Evolutionary conservation across 1,140 invertebrate genomes (phyloP), one percentile per base, ranked within the genome.

Genomic region (Drosophila aff.): DNA sequence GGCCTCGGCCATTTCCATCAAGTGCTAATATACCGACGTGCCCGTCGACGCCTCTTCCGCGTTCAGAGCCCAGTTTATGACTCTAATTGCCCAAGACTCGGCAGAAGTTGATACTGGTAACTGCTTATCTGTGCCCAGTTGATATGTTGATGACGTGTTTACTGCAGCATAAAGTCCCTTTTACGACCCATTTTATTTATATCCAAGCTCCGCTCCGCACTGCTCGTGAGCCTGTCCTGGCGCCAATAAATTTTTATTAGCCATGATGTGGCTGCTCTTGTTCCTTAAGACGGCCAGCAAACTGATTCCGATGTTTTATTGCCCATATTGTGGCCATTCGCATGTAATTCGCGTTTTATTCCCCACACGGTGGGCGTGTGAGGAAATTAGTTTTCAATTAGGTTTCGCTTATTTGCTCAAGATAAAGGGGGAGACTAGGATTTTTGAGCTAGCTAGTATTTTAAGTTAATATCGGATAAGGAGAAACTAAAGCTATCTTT

Each of bases 201-300:
- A 87, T 90, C 81, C 78, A 60, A 78, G 69, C 76, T 68, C 66
- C 67, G 63, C 44, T 55, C 72, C 52, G 63, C 76, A 65, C 66
- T 65, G 69, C 76, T 46, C 76, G 49, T 76, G 76, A 78, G 80
- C 75, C 73, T 78, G 81, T 81, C 85, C 66, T 89, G 81, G 81
- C 81, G 81, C 82, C 84, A 90, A 90, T 89, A 89, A 89, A 89
- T 90, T 90, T 89, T 89, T 89, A 89, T 89, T 87, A 89, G 85
- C 85, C 85, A 89, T 89, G 74, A 90, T 84, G 84, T 65, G 81
- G 85, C 79, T 44, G 77, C 74, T 90, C 85, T 81, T 89, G 65
- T 79, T 79, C 59, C 75, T 60, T 72, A 43, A 79, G 76, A 79
- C 75, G 74, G 41, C 75, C 23, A 79, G 75, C 67, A 84, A 84